Evolutionary conservation across 2,888 invertebrate genomes (phyloP), one percentile per base, ranked within the genome.

Genomic region (Branchellion lobata): DNA sequence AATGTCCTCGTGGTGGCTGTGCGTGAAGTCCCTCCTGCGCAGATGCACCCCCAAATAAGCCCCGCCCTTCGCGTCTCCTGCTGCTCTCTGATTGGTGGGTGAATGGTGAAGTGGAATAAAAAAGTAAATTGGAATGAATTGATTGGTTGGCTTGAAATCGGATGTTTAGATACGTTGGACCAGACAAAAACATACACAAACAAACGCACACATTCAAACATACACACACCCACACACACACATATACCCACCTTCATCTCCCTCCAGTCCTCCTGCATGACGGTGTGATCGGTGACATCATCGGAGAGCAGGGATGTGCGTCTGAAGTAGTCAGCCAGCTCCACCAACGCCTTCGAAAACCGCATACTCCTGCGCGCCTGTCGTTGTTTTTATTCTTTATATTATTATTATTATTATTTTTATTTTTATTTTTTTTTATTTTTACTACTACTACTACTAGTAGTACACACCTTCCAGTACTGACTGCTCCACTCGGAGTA

Each of bases 21-120:
- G 88, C 0, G 94, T 89, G 88, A 97, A 99, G 88, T 99, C 98
- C 82, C 91, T 91, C 79, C 98, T 89, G 83, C 98, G 90, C 87
- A 96, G 90, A 88, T 99, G 99, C 0, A 93, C 91, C 69, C 92
- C 91, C 11, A 97, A 81, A 86, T 94, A 98, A 0, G 92, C 91
- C 0, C 89, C 89, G 27, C 90, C 90, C 34, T 84, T 81, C 0
- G 88, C 89, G 69, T 85, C 83, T 1, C 88, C 86, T 82, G 85
- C 85, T 18, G 84, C 83, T 79, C 84, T 83, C 82, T 83, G 81
- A n/a, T 18, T 8, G 57, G 0, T 27, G 1, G 1, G n/a, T n/a
- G n/a, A n/a, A n/a, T n/a, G n/a, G n/a, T n/a, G n/a, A 31, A 31
- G 40, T 72, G 53, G 14, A 18, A 51, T 18, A 51, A 51, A 18